phyloP scores from a whole-genome alignment of 1,140 invertebrate species.

The Drosophila paulistorum region DNA sequence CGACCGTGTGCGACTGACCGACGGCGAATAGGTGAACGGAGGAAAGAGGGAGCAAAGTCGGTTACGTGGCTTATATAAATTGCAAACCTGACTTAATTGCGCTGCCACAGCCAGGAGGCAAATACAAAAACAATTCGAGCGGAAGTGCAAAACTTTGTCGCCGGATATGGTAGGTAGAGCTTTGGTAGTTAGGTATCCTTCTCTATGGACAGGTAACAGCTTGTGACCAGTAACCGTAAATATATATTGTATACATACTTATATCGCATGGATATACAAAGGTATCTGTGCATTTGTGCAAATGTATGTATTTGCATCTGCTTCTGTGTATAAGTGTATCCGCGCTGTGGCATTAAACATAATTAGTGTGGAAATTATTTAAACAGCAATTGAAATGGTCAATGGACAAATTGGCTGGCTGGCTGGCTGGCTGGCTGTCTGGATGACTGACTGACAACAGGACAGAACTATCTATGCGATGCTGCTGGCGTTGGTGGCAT shows the following conservation, averaged over 20 bases:
- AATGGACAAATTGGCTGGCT: background rate
- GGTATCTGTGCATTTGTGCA: background rate
- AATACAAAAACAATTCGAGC: slow-evolving; percentile 36
- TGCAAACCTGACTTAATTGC: slow-evolving; percentile 52
- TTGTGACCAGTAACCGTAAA: slow-evolving; percentile 21
- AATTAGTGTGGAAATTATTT: slow-evolving; percentile 59
- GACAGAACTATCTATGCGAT: too few species aligned
- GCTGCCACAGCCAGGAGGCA: slow-evolving; percentile 37
- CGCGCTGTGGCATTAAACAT: slow-evolving; percentile 38
- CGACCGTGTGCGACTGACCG: background rate
- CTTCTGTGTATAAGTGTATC: background rate
- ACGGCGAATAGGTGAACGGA: background rate
- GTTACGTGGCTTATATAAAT: slow-evolving; percentile 55
- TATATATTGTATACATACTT: background rate
- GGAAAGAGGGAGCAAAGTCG: background rate
- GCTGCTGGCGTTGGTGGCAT: too few species aligned
- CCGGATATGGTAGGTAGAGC: slow-evolving; percentile 36
- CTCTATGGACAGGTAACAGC: slow-evolving; percentile 35
- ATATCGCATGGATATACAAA: background rate
- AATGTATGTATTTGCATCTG: background rate
- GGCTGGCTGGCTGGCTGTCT: too few species aligned
- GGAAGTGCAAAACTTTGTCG: slow-evolving; percentile 58
- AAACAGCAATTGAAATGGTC: slow-evolving; percentile 48
- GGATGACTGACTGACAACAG: too few species aligned
- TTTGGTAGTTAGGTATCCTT: background rate